Percentiles rank a stretch among this genome's conserved stretches.
Evolutionary conservation across 2,113 vertebrate genomes (phyloP).

Genomic region (Bostrychus sinensis): DNA sequence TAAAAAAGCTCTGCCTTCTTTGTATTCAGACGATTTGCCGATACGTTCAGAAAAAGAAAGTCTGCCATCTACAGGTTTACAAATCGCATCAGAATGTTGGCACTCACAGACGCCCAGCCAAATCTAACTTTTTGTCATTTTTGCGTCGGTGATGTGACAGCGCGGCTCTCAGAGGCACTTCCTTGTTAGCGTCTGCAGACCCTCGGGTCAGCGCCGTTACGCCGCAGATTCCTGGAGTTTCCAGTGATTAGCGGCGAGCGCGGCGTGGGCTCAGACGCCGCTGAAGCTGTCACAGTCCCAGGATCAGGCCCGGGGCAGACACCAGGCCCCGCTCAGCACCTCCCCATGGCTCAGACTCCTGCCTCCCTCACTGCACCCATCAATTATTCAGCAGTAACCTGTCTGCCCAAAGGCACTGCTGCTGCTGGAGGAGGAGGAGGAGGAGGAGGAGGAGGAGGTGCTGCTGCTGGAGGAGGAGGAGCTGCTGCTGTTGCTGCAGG

Average conservation of each 20-base stretch:
- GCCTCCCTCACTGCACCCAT: slow-evolving; percentile 38
- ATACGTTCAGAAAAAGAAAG: no score
- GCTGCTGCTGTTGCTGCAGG: no score
- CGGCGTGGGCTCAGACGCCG: slow-evolving; percentile 45
- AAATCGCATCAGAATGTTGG: not conserved
- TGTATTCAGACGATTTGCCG: no score
- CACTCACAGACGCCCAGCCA: not conserved
- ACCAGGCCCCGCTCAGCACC: slow-evolving; percentile 55
- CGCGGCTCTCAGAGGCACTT: slow-evolving; percentile 15
- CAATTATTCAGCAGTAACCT: slow-evolving; percentile 66
- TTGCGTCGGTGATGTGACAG: not conserved
- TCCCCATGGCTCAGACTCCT: slow-evolving; percentile 49
- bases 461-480: no score
- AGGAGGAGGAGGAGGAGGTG: no score
- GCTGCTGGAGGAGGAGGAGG: no score
- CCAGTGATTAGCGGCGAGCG: slow-evolving; percentile 45
- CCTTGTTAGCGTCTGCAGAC: slow-evolving; percentile 35
- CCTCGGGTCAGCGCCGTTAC: slow-evolving; percentile 26
- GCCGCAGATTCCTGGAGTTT: slow-evolving; percentile 34
- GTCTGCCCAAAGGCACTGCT: slow-evolving; percentile 54
- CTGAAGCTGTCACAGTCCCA: slow-evolving; percentile 49
- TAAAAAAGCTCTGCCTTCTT: no score
- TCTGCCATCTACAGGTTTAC: not conserved
- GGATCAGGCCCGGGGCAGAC: slow-evolving; percentile 37
- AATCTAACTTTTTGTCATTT: not conserved